Base-by-base conservation (phyloP, 2,888 invertebrate species). In the Xiphydria camelus region DNA sequence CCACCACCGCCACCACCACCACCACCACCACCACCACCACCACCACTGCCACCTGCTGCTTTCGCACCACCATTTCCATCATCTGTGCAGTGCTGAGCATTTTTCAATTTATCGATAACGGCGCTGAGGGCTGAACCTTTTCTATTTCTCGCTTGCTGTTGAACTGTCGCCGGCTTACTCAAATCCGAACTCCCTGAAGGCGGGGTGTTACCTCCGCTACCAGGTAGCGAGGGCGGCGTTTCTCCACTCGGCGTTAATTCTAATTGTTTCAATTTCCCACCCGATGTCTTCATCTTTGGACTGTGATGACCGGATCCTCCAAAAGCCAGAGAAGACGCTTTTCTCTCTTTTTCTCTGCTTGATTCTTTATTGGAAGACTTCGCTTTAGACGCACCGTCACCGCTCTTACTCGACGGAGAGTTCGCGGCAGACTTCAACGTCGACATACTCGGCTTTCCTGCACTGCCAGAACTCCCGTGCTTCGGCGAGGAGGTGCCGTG, bases 401-500 rank as follows among this genome's bases (percentile, higher is more conserved):
- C 80, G 7, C 81, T 80, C 68, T 84, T 85, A 19, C 82, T 81
- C n/a, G 83, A 84, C 1, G 87, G 86, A 2, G 87, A 86, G 64
- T 84, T 84, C 1, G 86, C 81, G 1, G 91, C 90, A 23, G 88
- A 91, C 69, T 92, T 92, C 15, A 92, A 75, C 1, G 91, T 85
- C 0, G 91, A 90, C 89, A 93, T 91, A 64, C 91, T 91, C 0
- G 92, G 92, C 67, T 93, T 93, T 0, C 92, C 92, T 1, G 89
- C 86, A 44, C 83, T 80, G 9, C 86, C 81, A 1, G 84, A 82
- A 17, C 78, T 79, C 0, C 84, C 83, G 59, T 82, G 81, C 59
- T 90, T 90, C 70, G 91, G 91, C 14, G 91, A 91, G 10, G 90
- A 90, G 12, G 87, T 84, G 37, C 86, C 86, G 68, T 89, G 89